Conservation (phyloP, 2,797 vertebrate species). For the Anguilla pacifica region DNA sequence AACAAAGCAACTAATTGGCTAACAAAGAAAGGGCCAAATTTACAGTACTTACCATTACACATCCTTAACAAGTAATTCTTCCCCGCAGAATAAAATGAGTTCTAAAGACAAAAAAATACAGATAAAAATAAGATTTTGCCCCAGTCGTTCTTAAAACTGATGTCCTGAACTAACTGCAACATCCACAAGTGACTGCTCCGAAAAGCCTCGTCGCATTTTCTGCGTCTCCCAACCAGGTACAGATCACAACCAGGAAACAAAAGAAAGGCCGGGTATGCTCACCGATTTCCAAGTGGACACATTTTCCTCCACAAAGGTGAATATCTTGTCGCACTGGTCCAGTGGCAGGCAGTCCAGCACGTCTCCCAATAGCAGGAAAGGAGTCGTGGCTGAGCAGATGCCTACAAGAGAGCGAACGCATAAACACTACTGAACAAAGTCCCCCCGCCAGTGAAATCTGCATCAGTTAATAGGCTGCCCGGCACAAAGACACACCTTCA, state of each 20-base stretch:
- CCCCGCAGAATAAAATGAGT: slow-evolving; percentile 93
- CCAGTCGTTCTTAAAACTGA: background rate
- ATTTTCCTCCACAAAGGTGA: slow-evolving; percentile 97
- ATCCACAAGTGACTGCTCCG: background rate
- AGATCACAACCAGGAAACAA: background rate
- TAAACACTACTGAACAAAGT: background rate
- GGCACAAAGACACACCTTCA: slow-evolving; percentile 76
- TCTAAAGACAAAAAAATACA: slow-evolving; percentile 72
- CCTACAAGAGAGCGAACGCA: slow-evolving; percentile 65
- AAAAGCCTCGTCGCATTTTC: background rate
- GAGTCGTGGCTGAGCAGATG: slow-evolving; percentile 93
- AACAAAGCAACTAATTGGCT: background rate
- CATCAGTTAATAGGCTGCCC: background rate
- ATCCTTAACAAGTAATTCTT: slow-evolving; percentile 98
- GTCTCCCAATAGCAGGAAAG: slow-evolving; percentile 92
- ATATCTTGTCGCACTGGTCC: slow-evolving; percentile 95
- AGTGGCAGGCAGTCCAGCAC: slow-evolving; percentile 96
- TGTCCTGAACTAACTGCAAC: background rate
- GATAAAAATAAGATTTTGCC: background rate
- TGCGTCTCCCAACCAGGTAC: too few species aligned
- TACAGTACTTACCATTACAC: slow-evolving; percentile 89
- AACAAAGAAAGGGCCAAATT: background rate
- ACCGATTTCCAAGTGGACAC: slow-evolving; percentile 98
- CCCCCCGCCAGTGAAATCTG: background rate
- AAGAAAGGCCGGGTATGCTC: slow-evolving; percentile 47